Evolutionary conservation across 2,113 vertebrate species (phyloP), one percentile per base, ranked within the genome.

Genomic region (Oreochromis niloticus): DNA sequence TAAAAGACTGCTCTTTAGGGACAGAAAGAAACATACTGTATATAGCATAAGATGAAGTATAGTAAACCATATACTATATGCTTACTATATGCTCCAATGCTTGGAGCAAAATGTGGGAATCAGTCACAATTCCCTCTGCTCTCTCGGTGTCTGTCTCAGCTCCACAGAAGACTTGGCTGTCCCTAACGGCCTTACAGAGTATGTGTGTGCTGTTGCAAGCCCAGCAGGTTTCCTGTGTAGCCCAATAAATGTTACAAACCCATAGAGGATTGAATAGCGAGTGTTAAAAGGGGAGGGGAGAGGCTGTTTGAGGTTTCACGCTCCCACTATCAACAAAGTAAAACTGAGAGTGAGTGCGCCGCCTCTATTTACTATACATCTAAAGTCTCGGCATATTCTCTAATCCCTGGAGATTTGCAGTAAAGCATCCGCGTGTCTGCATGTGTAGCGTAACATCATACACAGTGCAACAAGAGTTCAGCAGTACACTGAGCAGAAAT

Each of bases 61-160:
- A 32, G 63, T 56, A 79, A 84, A 68, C 22, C 8, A 30, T 32
- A 79, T 82, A n/a, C n/a, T n/a, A n/a, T n/a, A n/a, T n/a, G n/a
- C n/a, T n/a, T n/a, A n/a, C n/a, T n/a, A n/a, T n/a, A n/a, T n/a
- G n/a, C n/a, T n/a, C n/a, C 63, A 85, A 88, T 87, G 89, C 89
- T 93, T 88, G 46, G 80, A 89, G 91, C 83, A 68, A 87, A 91
- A 90, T 87, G 84, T 92, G 89, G 85, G 90, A 91, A 92, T 86
- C 52, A 85, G 71, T 52, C 57, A 59, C 61, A 90, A 75, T 84
- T 87, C 56, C 87, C 84, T 52, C 52, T 34, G n/a, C 81, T 54
- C 46, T 32, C 46, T 78, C 41, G 4, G 43, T 12, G 75, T 84
- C 36, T 85, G 83, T 43, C 46, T n/a, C 79, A 39, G 57, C 54